Evolutionary conservation across 2,113 vertebrate species (phyloP).

Genomic region (Planiliza haematocheilus): DNA sequence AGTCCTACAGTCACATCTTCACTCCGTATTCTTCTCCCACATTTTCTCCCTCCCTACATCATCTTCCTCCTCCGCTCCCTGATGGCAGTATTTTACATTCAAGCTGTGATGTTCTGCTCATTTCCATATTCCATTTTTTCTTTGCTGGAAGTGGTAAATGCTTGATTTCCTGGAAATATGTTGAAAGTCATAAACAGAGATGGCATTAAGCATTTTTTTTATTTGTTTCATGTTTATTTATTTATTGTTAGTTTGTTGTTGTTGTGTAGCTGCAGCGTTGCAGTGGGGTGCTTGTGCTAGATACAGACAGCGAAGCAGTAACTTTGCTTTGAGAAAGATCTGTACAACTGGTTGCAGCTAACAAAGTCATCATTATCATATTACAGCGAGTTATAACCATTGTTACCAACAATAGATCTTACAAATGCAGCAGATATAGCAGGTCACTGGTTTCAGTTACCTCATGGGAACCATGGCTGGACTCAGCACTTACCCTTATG

Average conservation of each 20-base stretch:
- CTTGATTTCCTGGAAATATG: slow-evolving; percentile 1
- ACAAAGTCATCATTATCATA: too few species aligned
- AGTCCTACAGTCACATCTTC: neutral
- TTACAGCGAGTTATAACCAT: too few species aligned
- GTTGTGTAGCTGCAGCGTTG: too few species aligned
- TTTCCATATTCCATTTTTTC: slow-evolving; percentile 17
- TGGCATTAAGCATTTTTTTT: neutral
- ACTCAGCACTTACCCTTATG: too few species aligned
- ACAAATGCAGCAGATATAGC: too few species aligned
- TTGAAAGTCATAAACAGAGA: slow-evolving; percentile 6
- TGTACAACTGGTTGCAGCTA: too few species aligned
- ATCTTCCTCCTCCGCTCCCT: slow-evolving; percentile 37
- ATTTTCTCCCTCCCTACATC: neutral
- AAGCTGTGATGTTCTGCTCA: slow-evolving; percentile 44
- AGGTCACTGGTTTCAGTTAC: too few species aligned
- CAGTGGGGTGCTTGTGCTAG: neutral
- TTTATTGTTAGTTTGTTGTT: too few species aligned
- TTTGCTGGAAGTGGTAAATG: slow-evolving; percentile 20
- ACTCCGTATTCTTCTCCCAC: neutral
- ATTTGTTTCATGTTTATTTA: neutral
- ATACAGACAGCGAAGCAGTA: too few species aligned
- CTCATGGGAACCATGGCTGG: too few species aligned
- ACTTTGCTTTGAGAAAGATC: too few species aligned
- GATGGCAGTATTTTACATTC: slow-evolving; percentile 54
- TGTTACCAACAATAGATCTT: too few species aligned